Conservation (phyloP, 2,797 vertebrate genomes). For the Pteropus rufus region DNA sequence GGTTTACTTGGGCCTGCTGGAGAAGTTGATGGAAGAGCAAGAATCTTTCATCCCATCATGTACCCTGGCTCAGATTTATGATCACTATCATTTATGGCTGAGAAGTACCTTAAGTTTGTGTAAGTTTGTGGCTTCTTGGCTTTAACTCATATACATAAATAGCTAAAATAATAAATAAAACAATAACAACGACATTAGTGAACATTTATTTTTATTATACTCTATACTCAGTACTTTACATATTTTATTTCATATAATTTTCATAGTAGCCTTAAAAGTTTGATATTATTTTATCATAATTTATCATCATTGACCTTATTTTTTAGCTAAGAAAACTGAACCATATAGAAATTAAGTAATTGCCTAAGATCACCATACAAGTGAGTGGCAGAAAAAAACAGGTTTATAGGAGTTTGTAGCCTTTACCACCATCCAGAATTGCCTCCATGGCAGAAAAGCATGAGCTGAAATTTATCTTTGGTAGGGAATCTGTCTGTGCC, state of each 20-base stretch:
- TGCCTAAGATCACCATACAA: background rate
- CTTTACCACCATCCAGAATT: slow-evolving; percentile 5
- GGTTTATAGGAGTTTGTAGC: background rate
- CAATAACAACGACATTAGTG: background rate
- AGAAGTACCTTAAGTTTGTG: slow-evolving; percentile 26
- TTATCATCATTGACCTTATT: slow-evolving; percentile 4
- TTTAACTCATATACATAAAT: slow-evolving; percentile 48
- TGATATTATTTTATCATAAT: slow-evolving; percentile 8
- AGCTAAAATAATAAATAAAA: slow-evolving; percentile 36
- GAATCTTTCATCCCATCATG: slow-evolving; percentile 11
- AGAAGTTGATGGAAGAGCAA: slow-evolving; percentile 14
- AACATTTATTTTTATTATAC: slow-evolving; percentile 5
- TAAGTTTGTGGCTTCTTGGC: slow-evolving; percentile 17
- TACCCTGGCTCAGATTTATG: background rate
- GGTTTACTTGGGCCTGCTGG: background rate
- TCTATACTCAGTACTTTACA: background rate
- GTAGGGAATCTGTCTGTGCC: background rate
- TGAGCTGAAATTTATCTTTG: slow-evolving; percentile 8
- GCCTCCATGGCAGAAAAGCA: slow-evolving; percentile 34
- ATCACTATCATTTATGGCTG: background rate
- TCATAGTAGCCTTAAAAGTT: background rate
- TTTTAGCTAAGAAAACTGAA: slow-evolving; percentile 39
- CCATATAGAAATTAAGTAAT: slow-evolving; percentile 39
- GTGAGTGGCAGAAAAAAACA: background rate
- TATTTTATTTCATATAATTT: slow-evolving; percentile 12